Evolutionary conservation across 2,113 vertebrate species (phyloP).

Genomic region (Podocnemis expansa): DNA sequence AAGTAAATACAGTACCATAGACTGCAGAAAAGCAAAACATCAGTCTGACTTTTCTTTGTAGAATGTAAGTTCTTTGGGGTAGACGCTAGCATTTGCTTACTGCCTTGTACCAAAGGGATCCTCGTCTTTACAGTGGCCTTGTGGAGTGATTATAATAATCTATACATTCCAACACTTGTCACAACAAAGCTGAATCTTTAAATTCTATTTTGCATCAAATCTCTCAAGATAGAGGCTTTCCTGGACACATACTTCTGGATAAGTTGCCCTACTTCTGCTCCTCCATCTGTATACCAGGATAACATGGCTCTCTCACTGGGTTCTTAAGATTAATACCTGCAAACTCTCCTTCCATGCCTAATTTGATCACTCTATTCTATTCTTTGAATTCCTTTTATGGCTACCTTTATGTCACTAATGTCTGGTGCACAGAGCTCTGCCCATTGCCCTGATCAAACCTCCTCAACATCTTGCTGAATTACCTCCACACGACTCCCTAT

Average conservation of each 20-base stretch:
- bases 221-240: not conserved
- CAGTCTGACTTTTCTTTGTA: not conserved
- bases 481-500: not conserved
- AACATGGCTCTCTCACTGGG: not conserved
- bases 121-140: not conserved
- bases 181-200: not conserved
- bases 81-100: not conserved
- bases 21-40: too few relatives aligned
- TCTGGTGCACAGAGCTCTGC: not conserved
- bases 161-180: not conserved
- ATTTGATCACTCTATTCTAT: not conserved
- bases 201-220: not conserved
- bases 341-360: not conserved
- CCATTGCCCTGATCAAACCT: not conserved
- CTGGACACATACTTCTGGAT: not conserved
- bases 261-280: not conserved
- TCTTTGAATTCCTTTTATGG: not conserved
- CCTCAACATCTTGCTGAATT: not conserved
- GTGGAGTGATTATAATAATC: not conserved
- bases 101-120: not conserved
- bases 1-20: too few relatives aligned
- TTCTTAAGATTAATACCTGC: not conserved
- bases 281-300: not conserved
- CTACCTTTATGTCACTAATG: too few relatives aligned
- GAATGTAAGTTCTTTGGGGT: not conserved